Evolutionary conservation across 1,140 invertebrate genomes (phyloP), one percentile per base, ranked within the genome.

Genomic region (Hylaeus volcanicus): DNA sequence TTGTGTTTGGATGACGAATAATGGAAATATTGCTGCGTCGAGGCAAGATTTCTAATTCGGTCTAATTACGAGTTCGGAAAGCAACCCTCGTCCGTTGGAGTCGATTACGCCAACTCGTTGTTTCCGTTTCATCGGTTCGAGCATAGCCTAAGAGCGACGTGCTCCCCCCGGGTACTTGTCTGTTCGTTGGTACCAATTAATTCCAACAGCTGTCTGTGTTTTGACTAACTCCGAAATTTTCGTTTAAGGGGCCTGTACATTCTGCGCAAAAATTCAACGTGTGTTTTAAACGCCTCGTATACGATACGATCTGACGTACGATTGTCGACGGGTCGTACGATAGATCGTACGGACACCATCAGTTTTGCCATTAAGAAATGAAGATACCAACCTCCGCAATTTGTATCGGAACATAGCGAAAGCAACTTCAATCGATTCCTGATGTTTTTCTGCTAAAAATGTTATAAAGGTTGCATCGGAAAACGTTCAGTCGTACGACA

Each of bases 181-280:
- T n/a, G 61, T 51, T 74, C 77, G 60, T 26, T 71, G 51, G 53
- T 79, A 79, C 77, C 77, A 79, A 79, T 79, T 79, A 79, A 79
- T 79, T 79, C 51, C 77, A 79, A 79, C 77, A 63, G 77, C 77
- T 74, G 71, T 74, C 61, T 58, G 61, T 41, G 43, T 39, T 48
- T 56, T 26, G 26, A 26, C 43, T 65, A 65, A 5, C 70, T n/a
- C 26, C 65, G 15, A 55, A 71, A 56, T 79, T 74, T 79, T 79
- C 71, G 51, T 48, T 41, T 65, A 26, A n/a, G 5, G 2, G 37
- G 9, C 1, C n/a, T 6, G 60, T 8, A 51, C n/a, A n/a, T n/a
- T 68, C 37, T 3, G 65, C 8, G 0, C 45, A 11, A 37, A 12
- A 51, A 68, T 48, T 26, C 26, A 26, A 26, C 26, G 26, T 26